Conservation (phyloP, 1,140 invertebrate genomes). For the Drosophila ambigua region DNA sequence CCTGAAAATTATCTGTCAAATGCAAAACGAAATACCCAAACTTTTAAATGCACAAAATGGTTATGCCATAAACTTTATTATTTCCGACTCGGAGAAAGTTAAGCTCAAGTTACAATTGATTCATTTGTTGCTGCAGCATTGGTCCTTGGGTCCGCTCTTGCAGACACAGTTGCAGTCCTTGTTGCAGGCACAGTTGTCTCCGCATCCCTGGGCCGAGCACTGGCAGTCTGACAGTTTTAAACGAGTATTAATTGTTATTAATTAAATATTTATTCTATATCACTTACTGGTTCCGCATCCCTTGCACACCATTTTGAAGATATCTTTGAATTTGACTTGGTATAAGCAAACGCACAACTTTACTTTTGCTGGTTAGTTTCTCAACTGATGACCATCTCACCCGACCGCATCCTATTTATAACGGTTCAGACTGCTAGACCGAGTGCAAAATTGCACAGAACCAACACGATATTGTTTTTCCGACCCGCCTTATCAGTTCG, state of each 20-base stretch:
- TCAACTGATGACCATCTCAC: slow-evolving; percentile 40
- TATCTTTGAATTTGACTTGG: slow-evolving; percentile 32
- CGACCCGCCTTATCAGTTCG: slow-evolving; percentile 50
- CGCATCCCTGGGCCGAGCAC: slow-evolving; percentile 56
- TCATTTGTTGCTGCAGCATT: slow-evolving; percentile 67
- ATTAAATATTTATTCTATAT: not conserved
- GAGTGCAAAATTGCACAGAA: slow-evolving; percentile 59
- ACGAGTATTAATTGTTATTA: slow-evolving; percentile 20
- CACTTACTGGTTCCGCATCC: slow-evolving; percentile 63
- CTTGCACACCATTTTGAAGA: slow-evolving; percentile 58
- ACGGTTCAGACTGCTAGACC: slow-evolving; percentile 4
- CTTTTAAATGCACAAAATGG: slow-evolving; percentile 39
- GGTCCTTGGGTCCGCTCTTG: slow-evolving; percentile 66
- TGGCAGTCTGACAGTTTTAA: slow-evolving; percentile 50
- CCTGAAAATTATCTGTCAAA: slow-evolving; percentile 1
- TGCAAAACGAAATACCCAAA: slow-evolving; percentile 2
- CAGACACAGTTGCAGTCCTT: slow-evolving; percentile 65
- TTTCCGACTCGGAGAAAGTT: slow-evolving; percentile 28
- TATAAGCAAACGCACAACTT: too few species aligned
- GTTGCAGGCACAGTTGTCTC: slow-evolving; percentile 61
- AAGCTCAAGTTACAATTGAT: slow-evolving; percentile 9
- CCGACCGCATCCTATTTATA: slow-evolving; percentile 29
- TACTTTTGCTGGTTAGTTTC: slow-evolving; percentile 14
- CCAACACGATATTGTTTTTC: slow-evolving; percentile 31
- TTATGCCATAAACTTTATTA: slow-evolving; percentile 34